Conservation (phyloP, 2,113 vertebrate genomes). For the western clawed frog (Xenopus tropicalis) region DNA sequence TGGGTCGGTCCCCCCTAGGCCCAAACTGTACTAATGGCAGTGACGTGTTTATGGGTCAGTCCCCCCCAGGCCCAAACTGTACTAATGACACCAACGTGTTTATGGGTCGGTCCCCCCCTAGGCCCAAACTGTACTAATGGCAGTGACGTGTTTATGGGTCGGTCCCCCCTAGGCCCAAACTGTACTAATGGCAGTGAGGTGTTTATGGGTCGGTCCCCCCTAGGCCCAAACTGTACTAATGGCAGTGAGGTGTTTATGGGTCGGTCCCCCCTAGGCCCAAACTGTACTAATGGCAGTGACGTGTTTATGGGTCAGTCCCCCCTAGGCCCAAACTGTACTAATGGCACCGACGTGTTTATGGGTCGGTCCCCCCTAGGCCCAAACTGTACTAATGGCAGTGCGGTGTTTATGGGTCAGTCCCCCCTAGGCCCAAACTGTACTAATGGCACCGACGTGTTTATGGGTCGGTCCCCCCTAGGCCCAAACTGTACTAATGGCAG, state of each 20-base stretch:
- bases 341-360: neutral
- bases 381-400: slow-evolving; percentile 2
- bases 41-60: neutral
- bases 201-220: neutral
- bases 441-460: neutral
- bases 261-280: neutral
- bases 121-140: neutral
- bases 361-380: neutral
- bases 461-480: neutral
- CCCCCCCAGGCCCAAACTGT: neutral
- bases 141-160: neutral
- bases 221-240: neutral
- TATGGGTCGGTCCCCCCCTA: neutral
- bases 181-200: neutral
- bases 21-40: neutral
- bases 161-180: neutral
- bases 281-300: neutral
- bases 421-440: neutral
- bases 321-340: neutral
- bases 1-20: neutral
- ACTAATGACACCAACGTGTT: neutral
- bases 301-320: neutral
- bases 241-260: neutral
- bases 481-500: neutral
- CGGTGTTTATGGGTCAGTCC: neutral